A percentile compares a stretch with the other conserved stretches of the same genome.
Evolutionary conservation across 1,140 invertebrate species (phyloP).

Genomic region (Glossosoma conforme): DNA sequence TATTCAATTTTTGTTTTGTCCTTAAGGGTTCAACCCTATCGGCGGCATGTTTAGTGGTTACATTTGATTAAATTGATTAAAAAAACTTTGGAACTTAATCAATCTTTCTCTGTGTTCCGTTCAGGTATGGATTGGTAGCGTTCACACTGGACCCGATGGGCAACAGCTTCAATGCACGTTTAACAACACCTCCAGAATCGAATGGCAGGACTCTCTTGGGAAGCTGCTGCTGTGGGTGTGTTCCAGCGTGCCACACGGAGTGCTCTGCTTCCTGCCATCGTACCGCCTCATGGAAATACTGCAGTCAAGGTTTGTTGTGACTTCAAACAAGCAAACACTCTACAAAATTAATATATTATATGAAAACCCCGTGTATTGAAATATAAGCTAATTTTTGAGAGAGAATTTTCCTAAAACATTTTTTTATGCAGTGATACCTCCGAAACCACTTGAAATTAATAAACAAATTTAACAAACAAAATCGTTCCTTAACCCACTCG

Average conservation of each 20-base stretch:
- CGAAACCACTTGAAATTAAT: too few species aligned
- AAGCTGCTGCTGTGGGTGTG: constrained; percentile 55
- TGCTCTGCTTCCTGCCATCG: constrained; percentile 76
- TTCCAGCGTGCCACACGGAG: constrained; percentile 62
- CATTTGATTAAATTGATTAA: too few species aligned
- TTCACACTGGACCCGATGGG: constrained; percentile 55
- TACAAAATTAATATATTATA: background rate
- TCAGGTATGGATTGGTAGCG: constrained; percentile 64
- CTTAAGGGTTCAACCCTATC: too few species aligned
- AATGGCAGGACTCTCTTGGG: constrained; percentile 67
- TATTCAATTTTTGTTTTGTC: too few species aligned
- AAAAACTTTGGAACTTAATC: too few species aligned
- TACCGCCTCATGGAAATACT: constrained; percentile 65
- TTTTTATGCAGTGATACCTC: too few species aligned
- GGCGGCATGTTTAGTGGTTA: too few species aligned
- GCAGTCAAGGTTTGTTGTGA: constrained; percentile 44
- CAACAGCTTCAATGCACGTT: constrained; percentile 53
- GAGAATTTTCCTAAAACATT: too few species aligned
- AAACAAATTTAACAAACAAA: too few species aligned
- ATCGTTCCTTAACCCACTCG: too few species aligned
- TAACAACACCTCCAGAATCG: constrained; percentile 36
- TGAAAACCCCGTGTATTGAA: too few species aligned
- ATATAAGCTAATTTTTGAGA: too few species aligned
- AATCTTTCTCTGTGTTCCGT: background rate
- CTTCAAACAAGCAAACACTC: constrained; percentile 4